These are phyloP conservation scores for Acanthurus leucopareius DNA, from an alignment of 2,797 vertebrate genomes.

Conservation along the genomic window DNA sequence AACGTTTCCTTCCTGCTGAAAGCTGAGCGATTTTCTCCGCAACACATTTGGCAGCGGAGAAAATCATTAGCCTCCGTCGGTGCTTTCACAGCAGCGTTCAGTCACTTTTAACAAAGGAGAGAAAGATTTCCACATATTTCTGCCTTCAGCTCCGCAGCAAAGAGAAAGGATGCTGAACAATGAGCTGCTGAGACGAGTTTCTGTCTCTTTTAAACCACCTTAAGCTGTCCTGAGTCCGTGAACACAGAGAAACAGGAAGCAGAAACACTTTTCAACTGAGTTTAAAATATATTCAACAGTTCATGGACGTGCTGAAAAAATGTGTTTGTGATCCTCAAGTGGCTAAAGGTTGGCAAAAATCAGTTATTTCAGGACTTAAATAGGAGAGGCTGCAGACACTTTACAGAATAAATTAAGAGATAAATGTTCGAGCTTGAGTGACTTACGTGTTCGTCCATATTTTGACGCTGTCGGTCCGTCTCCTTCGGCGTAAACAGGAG, in stretches of 20 bases:
- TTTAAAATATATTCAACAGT: no score
- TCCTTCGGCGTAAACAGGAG: constrained; percentile 88
- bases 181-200: background rate
- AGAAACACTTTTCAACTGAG: background rate
- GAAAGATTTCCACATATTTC: background rate
- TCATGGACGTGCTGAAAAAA: background rate
- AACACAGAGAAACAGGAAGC: background rate
- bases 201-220: background rate
- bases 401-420: no score
- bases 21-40: constrained; percentile 46
- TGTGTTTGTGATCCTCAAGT: no score
- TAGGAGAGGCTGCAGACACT: no score
- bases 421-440: no score
- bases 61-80: constrained; percentile 25
- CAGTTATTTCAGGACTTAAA: no score
- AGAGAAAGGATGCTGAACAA: constrained; percentile 1
- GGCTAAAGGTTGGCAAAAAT: no score
- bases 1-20: constrained; percentile 20
- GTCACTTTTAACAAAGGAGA: constrained; percentile 22
- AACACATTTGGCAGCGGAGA: constrained; percentile 22
- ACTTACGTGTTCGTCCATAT: constrained; percentile 91
- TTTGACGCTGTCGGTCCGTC: constrained; percentile 87
- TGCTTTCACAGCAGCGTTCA: background rate
- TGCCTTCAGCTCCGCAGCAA: background rate
- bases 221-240: background rate